Evolutionary conservation across 2,888 invertebrate species (phyloP).

Genomic region (Volucella inanis): DNA sequence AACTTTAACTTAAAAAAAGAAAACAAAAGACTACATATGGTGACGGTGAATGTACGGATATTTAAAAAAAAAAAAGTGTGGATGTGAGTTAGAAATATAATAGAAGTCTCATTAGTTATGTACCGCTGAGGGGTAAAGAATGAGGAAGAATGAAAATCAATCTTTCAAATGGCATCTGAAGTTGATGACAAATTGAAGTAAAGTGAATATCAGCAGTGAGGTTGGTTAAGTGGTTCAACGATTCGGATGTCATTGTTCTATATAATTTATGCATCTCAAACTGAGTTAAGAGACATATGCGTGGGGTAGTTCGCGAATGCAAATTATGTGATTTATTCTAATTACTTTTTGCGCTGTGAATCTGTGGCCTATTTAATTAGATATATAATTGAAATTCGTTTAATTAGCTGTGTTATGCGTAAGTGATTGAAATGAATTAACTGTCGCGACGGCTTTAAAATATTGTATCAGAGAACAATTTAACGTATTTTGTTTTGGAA

Average conservation of each 20-base stretch:
- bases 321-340: constrained; percentile 59
- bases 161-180: constrained; percentile 32
- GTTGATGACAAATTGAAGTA: constrained; percentile 38
- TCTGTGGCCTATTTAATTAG: constrained; percentile 36
- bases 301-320: not conserved
- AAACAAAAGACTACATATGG: too few species aligned
- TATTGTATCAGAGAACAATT: too few species aligned
- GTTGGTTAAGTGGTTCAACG: not conserved
- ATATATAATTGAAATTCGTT: constrained; percentile 14
- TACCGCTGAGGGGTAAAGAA: constrained; percentile 18
- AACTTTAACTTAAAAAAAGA: too few species aligned
- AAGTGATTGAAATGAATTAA: constrained; percentile 35
- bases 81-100: not conserved
- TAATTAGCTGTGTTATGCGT: constrained; percentile 28
- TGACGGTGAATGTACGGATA: not conserved
- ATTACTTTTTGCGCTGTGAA: constrained; percentile 38
- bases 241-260: constrained; percentile 14
- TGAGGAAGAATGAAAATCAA: constrained; percentile 39
- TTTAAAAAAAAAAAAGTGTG: not conserved
- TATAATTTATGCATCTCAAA: constrained; percentile 59
- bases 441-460: too few species aligned
- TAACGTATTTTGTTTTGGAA: too few species aligned
- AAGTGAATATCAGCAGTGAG: not conserved
- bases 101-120: constrained; percentile 20
- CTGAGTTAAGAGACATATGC: not conserved